Evolutionary conservation across 2,888 invertebrate genomes (phyloP), one percentile per base, ranked within the genome.

Genomic region (Sinopyrophorus schimmeli): DNA sequence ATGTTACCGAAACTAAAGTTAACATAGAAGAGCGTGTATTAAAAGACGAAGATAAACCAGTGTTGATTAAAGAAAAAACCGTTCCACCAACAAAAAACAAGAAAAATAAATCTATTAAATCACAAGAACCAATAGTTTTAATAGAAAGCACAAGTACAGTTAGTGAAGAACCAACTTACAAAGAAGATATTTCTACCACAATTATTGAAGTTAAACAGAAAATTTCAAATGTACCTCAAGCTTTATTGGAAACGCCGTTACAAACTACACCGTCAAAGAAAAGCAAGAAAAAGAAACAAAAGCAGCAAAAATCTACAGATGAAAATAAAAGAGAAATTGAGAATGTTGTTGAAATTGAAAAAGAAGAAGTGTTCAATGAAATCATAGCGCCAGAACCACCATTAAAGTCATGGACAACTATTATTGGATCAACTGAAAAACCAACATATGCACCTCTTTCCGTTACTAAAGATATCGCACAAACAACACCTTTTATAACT

Each of bases 351-450:
- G 5, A 27, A 27, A 27, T 5, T 2, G 9, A 24, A 24, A 24
- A 2, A 24, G 3, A 3, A 23, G 3, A 23, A n/a, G 23, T n/a
- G 3, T 7, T 18, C 5, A 4, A 18, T 5, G 18, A 5, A 18
- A 18, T 6, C 4, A 6, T 5, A 6, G 6, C 6, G 6, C 5
- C 18, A 18, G 18, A 18, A 18, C 18, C 6, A 1, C 32, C 40
- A 12, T 55, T 50, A 9, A 69, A 68, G 57, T 65, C 70, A 0
- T 69, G 68, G 70, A 67, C 67, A 15, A 63, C 64, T 5, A 41
- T 70, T 1, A 66, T 66, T 16, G 52, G 62, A 5, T 30, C 31
- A 15, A n/a, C 26, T 5, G 12, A 9, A 3, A 47, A 53, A 37
- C 15, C 47, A 21, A 38, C n/a, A n/a, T 49, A 17, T 18, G n/a